Evolutionary conservation across 53 echinoderm and acorn worm species (phyloP).

Genomic region (Holothuria scabra): DNA sequence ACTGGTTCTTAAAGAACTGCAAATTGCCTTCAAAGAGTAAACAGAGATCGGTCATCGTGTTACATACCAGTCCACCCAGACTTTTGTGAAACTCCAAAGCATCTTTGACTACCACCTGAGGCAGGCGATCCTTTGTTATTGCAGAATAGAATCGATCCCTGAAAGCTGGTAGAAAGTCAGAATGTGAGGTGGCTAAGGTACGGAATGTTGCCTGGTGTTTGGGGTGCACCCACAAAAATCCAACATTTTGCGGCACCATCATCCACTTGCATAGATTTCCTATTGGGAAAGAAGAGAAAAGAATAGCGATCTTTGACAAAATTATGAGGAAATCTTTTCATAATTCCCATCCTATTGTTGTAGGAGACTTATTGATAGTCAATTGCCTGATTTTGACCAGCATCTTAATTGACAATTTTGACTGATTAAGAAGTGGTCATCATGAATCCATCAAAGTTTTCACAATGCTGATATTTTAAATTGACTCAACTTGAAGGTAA

Average conservation of each 20-base stretch:
- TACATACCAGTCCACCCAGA: slow-evolving; percentile 36
- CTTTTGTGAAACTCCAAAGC: slow-evolving; percentile 26
- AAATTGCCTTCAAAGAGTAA: too few relatives aligned
- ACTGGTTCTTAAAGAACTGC: too few relatives aligned
- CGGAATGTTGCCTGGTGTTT: slow-evolving; percentile 23
- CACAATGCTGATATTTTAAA: too few relatives aligned
- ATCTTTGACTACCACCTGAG: slow-evolving; percentile 7
- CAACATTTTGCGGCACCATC: slow-evolving; percentile 20
- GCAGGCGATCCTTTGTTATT: slow-evolving; percentile 24
- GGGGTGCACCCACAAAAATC: slow-evolving; percentile 48
- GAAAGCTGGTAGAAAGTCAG: not conserved
- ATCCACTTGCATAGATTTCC: slow-evolving; percentile 51
- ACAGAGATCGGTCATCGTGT: too few relatives aligned
- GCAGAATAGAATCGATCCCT: slow-evolving; percentile 28
- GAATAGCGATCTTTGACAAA: not conserved
- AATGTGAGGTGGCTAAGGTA: slow-evolving; percentile 13
- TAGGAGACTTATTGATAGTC: too few relatives aligned
- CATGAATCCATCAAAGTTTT: too few relatives aligned
- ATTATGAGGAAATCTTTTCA: too few relatives aligned
- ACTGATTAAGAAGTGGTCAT: too few relatives aligned
- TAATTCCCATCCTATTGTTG: too few relatives aligned
- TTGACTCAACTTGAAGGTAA: too few relatives aligned
- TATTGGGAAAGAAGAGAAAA: not conserved
- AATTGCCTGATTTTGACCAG: too few relatives aligned
- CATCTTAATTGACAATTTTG: too few relatives aligned